A percentile compares a stretch with the other conserved stretches of the same genome.
phyloP scores from a whole-genome alignment of 2,797 vertebrate genomes.

The Distichodus sexfasciatus region DNA sequence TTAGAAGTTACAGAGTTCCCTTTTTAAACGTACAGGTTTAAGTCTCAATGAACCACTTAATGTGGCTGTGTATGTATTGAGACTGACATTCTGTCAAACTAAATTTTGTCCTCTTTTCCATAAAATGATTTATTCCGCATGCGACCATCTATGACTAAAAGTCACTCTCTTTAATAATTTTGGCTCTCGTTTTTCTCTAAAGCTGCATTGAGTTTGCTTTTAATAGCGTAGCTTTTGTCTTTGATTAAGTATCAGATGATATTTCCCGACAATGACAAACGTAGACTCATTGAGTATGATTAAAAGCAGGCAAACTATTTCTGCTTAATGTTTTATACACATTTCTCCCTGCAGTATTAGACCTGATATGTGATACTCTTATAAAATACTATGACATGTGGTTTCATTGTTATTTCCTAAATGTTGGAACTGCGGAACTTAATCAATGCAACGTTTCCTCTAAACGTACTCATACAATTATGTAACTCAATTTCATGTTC shows the following conservation, averaged over 20 bases:
- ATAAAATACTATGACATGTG: background rate
- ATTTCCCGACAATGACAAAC: background rate
- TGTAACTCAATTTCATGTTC: background rate
- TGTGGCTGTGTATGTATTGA: background rate
- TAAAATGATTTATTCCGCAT: background rate
- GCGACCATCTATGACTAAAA: background rate
- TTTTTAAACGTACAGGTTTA: too few relatives aligned
- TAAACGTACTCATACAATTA: background rate
- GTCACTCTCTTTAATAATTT: background rate
- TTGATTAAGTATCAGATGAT: background rate
- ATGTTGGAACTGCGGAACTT: background rate
- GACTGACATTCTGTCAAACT: background rate
- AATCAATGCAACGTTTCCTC: background rate
- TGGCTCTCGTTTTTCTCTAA: background rate
- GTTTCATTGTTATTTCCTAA: background rate
- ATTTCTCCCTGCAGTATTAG: background rate
- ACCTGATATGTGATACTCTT: background rate
- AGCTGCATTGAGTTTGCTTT: background rate
- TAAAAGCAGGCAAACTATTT: constrained; percentile 8
- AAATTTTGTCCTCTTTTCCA: background rate
- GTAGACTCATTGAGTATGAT: background rate
- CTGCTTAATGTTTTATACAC: background rate
- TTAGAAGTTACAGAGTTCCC: too few relatives aligned
- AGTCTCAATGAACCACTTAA: background rate
- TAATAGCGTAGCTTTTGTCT: background rate